Evolutionary conservation across 2,888 invertebrate species (phyloP).

Genomic region (Ichneumoninae sp.): DNA sequence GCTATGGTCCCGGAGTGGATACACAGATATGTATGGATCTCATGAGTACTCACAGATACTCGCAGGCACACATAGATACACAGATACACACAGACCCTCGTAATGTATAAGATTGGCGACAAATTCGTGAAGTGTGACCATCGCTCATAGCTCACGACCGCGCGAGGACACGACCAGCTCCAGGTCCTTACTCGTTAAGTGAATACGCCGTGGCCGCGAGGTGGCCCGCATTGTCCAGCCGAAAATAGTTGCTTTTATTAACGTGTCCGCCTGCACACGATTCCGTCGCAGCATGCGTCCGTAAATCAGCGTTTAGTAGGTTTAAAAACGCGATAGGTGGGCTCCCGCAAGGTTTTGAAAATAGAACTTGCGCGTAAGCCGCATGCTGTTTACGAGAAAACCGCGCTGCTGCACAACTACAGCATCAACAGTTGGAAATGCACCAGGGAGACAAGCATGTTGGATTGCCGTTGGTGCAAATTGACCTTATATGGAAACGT

Average conservation of each 20-base stretch:
- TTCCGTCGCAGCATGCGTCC: slow-evolving; percentile 53
- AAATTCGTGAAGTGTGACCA: neutral
- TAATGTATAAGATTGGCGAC: neutral
- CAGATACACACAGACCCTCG: no score
- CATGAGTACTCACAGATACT: no score
- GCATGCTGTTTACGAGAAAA: slow-evolving; percentile 48
- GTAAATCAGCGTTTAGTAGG: slow-evolving; percentile 74
- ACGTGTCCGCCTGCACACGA: slow-evolving; percentile 49
- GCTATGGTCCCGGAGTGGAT: no score
- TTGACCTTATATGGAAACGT: neutral
- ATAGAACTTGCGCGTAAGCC: slow-evolving; percentile 54
- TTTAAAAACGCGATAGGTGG: slow-evolving; percentile 75
- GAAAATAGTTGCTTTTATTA: slow-evolving; percentile 73
- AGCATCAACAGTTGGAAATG: neutral
- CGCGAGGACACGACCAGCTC: neutral
- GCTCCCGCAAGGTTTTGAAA: slow-evolving; percentile 50
- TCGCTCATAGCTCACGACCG: slow-evolving; percentile 10
- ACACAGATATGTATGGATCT: no score
- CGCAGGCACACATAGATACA: no score
- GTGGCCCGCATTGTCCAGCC: slow-evolving; percentile 57
- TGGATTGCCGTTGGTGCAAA: neutral
- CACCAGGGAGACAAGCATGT: neutral
- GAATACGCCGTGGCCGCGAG: slow-evolving; percentile 59
- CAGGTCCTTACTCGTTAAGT: slow-evolving; percentile 46
- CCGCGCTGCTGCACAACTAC: neutral